phyloP scores from a whole-genome alignment of 1,140 invertebrate genomes.

The Ceratosolen solmsi region DNA sequence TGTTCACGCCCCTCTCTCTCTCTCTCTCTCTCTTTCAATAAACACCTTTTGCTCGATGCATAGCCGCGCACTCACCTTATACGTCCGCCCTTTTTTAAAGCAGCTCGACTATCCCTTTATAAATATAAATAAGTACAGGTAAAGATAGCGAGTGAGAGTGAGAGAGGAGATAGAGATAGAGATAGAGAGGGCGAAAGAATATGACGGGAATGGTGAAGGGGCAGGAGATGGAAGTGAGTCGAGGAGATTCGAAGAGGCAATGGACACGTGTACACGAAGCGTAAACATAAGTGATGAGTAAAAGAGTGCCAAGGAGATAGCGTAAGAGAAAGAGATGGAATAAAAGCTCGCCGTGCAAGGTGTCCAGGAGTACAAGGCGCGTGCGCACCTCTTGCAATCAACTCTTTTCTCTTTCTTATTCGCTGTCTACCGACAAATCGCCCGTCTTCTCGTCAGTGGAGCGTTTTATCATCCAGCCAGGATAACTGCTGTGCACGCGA shows the following conservation, averaged over 20 bases:
- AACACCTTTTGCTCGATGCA: not conserved
- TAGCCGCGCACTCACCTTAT: not conserved
- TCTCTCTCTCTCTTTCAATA: conserved; percentile 2
- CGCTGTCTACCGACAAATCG: not conserved
- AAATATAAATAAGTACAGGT: not conserved
- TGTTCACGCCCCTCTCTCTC: not conserved
- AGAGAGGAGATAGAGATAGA: not conserved
- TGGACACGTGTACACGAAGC: not conserved
- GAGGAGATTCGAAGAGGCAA: not conserved
- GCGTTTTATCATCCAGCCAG: not conserved
- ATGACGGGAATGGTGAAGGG: no score
- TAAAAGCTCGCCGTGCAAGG: conserved; percentile 19
- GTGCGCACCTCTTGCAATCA: conserved; percentile 6
- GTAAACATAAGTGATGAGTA: not conserved
- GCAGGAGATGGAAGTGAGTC: no score
- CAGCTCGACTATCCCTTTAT: not conserved
- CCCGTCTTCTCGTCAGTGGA: not conserved
- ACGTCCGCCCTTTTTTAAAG: conserved; percentile 9
- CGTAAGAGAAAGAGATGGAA: not conserved
- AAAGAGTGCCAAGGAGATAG: not conserved
- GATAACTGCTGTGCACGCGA: not conserved
- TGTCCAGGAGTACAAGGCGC: conserved; percentile 15
- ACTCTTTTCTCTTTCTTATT: conserved; percentile 8
- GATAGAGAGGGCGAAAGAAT: not conserved
- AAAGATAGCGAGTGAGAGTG: not conserved